phyloP scores from a whole-genome alignment of 1,140 invertebrate species.

The Drosophila sp. region DNA sequence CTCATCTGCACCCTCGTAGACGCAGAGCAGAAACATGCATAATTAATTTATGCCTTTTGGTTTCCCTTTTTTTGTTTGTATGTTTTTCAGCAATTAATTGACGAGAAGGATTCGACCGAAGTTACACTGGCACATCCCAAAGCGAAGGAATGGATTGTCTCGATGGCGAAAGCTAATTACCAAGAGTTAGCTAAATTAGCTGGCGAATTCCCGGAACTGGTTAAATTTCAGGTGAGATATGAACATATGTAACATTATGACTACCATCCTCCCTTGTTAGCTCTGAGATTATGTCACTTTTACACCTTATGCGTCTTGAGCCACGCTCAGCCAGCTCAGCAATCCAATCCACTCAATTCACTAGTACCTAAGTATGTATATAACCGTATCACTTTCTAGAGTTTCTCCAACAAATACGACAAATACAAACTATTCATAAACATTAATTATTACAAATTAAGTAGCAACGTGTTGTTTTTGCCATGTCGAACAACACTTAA shows the following conservation, averaged over 20 bases:
- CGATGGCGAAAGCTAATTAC: constrained; percentile 92
- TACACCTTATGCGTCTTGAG: no score
- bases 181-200: constrained; percentile 91
- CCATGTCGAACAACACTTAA: constrained; percentile 80
- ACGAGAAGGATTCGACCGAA: constrained; percentile 74
- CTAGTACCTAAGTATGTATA: background rate
- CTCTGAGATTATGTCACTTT: no score
- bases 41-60: constrained; percentile 75
- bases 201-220: constrained; percentile 90
- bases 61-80: constrained; percentile 24
- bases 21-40: constrained; percentile 70
- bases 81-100: constrained; percentile 71
- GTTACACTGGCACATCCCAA: constrained; percentile 84
- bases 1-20: constrained; percentile 38
- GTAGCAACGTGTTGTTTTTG: constrained; percentile 77
- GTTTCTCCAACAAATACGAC: constrained; percentile 71
- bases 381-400: constrained; percentile 21
- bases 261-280: no score
- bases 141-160: constrained; percentile 92
- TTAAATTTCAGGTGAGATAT: constrained; percentile 90
- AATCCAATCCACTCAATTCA: background rate
- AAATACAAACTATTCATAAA: constrained; percentile 81
- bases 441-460: constrained; percentile 82
- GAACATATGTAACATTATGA: background rate
- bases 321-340: background rate